phyloP scores from a whole-genome alignment of 2,797 vertebrate species.

The Acanthurus tractus region DNA sequence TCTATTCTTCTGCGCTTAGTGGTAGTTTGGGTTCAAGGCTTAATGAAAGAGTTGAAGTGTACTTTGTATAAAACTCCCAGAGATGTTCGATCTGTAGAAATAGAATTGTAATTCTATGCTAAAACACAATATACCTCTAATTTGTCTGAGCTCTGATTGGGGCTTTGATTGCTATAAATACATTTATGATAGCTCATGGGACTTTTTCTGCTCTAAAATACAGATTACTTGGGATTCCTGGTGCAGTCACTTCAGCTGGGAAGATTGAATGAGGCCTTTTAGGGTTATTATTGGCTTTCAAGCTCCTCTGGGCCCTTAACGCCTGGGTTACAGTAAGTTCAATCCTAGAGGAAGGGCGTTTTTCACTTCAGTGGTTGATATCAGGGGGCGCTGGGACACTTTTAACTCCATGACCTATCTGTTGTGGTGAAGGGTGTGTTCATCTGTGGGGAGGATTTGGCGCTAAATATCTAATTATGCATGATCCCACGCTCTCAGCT shows the following conservation, averaged over 20 bases:
- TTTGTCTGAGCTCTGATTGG: conserved; percentile 63
- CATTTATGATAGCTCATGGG: conserved; percentile 57
- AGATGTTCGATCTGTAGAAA: conserved; percentile 74
- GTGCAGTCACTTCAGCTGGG: conserved; percentile 13
- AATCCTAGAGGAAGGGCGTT: conserved; percentile 45
- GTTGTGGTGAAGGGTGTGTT: conserved; percentile 84
- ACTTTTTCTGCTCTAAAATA: conserved; percentile 41
- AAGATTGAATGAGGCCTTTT: conserved; percentile 37
- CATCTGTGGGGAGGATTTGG: conserved; percentile 72
- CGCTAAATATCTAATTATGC: conserved; percentile 85
- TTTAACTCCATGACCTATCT: conserved; percentile 76
- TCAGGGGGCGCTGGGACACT: conserved; percentile 61
- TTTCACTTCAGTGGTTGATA: conserved; percentile 58
- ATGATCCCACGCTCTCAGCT: conserved; percentile 67
- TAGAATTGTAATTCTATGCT: conserved; percentile 79
- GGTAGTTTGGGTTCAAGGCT: conserved; percentile 56
- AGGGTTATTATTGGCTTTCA: conserved; percentile 47
- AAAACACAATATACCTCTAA: conserved; percentile 67
- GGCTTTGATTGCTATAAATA: conserved; percentile 70
- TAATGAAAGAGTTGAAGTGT: conserved; percentile 67
- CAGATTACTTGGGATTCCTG: conserved; percentile 32
- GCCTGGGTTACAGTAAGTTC: conserved; percentile 65
- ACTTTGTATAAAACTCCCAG: conserved; percentile 35
- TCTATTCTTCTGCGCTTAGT: conserved; percentile 52
- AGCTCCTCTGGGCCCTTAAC: conserved; percentile 38